phyloP scores from a whole-genome alignment of 2,113 vertebrate genomes.

The Brevimyrus niger region DNA sequence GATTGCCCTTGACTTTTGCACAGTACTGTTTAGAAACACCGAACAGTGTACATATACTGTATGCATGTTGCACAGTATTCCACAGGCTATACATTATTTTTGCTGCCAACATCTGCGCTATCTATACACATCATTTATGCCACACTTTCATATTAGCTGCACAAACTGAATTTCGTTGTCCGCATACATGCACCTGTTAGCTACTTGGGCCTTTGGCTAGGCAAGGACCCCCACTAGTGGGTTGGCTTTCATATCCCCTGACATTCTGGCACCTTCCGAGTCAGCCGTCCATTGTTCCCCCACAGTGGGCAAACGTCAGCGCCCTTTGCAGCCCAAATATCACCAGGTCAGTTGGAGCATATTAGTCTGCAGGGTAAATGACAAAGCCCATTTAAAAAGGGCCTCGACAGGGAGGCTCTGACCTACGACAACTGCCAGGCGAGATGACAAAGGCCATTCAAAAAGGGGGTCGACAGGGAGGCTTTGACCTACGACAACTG shows the following conservation, averaged over 20 bases:
- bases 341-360: not conserved
- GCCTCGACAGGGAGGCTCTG: not conserved
- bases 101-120: not conserved
- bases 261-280: not conserved
- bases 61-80: not conserved
- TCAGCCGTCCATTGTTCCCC: slow-evolving; percentile 1
- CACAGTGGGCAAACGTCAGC: slow-evolving; percentile 7
- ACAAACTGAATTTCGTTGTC: not conserved
- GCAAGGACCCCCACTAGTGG: not conserved
- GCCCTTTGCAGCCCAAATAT: not conserved
- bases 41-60: not conserved
- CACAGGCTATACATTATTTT: not conserved
- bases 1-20: not conserved
- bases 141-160: not conserved
- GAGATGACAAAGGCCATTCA: not conserved
- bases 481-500: not conserved
- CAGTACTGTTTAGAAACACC: not conserved
- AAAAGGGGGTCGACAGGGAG: not conserved
- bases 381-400: not conserved
- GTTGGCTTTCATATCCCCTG: not conserved
- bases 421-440: not conserved
- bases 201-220: not conserved
- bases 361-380: not conserved
- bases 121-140: not conserved
- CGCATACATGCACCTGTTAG: not conserved